phyloP scores from a whole-genome alignment of 2,113 vertebrate genomes.

The Plectropomus leopardus region DNA sequence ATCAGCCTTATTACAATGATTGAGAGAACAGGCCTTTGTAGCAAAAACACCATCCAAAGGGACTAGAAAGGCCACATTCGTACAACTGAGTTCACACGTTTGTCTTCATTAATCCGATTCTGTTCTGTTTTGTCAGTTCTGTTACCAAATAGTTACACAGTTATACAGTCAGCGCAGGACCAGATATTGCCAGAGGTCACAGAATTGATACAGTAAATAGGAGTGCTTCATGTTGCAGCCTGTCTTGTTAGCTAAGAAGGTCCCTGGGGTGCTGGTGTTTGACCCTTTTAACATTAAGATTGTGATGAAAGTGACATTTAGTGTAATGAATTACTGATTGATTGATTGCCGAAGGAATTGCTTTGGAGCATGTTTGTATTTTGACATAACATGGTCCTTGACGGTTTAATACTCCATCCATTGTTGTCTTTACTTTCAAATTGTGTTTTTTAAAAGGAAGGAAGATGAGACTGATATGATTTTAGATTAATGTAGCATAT shows the following conservation, averaged over 20 bases:
- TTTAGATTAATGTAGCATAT: conserved; percentile 68
- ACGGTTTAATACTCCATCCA: neutral
- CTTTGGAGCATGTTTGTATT: conserved; percentile 8
- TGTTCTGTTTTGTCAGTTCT: conserved; percentile 88
- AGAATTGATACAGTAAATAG: conserved; percentile 41
- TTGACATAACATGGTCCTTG: neutral
- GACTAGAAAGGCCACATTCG: conserved; percentile 83
- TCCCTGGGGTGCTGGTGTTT: conserved; percentile 42
- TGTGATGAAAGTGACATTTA: conserved; percentile 41
- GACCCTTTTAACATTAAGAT: conserved; percentile 31
- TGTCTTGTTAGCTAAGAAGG: conserved; percentile 27
- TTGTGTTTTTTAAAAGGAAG: neutral
- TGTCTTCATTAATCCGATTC: conserved; percentile 88
- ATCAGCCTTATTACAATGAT: conserved; percentile 88
- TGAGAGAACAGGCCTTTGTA: conserved; percentile 76
- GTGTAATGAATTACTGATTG: conserved; percentile 35
- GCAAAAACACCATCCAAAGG: conserved; percentile 76
- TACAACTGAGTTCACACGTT: conserved; percentile 86
- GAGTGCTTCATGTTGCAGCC: conserved; percentile 7
- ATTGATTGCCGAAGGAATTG: conserved; percentile 12
- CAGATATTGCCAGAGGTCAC: conserved; percentile 59
- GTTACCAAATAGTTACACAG: conserved; percentile 79
- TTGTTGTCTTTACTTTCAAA: conserved; percentile 28
- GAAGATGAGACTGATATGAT: conserved; percentile 21
- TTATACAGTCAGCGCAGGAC: conserved; percentile 74